Evolutionary conservation across 2,797 vertebrate species (phyloP).

Genomic region (Sternarchorhynchus goeldii): DNA sequence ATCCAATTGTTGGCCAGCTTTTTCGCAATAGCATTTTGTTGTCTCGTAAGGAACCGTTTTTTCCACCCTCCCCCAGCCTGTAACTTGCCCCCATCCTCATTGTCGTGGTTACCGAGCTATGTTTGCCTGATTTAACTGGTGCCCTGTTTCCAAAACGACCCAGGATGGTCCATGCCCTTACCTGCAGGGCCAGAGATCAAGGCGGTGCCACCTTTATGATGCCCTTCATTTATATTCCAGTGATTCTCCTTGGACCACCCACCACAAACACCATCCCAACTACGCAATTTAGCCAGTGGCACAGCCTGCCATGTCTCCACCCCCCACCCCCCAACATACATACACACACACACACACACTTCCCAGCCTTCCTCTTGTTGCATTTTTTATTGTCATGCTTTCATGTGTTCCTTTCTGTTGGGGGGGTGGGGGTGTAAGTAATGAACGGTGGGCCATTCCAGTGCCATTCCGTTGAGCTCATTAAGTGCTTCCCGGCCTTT

Average conservation of each 20-base stretch:
- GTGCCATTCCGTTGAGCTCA: conserved; percentile 73
- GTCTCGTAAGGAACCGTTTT: not conserved
- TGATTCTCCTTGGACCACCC: conserved; percentile 36
- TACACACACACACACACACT: conserved; percentile 3
- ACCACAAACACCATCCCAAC: conserved; percentile 38
- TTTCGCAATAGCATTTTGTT: not conserved
- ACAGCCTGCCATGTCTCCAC: conserved; percentile 19
- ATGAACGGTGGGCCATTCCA: conserved; percentile 72
- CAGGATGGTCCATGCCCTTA: not conserved
- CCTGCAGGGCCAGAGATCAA: conserved; percentile 35
- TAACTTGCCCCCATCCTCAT: not conserved
- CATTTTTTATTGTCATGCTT: conserved; percentile 56
- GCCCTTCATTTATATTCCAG: conserved; percentile 49
- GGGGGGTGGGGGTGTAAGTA: conserved; percentile 74
- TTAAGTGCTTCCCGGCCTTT: conserved; percentile 78
- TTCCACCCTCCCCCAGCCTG: not conserved
- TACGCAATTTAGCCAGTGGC: conserved; percentile 47
- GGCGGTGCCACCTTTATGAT: conserved; percentile 39
- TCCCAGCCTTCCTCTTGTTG: conserved; percentile 40
- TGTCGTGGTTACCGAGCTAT: not conserved
- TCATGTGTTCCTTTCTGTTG: conserved; percentile 57
- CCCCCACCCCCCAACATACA: too few relatives aligned
- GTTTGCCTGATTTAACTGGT: too few relatives aligned
- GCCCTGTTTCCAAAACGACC: not conserved
- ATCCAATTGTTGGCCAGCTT: not conserved